A percentile compares a stretch with the other conserved stretches of the same genome.
These are phyloP conservation scores for Sebastes vulpes DNA, from an alignment of 2,797 vertebrate species.

Conservation along the genomic window DNA sequence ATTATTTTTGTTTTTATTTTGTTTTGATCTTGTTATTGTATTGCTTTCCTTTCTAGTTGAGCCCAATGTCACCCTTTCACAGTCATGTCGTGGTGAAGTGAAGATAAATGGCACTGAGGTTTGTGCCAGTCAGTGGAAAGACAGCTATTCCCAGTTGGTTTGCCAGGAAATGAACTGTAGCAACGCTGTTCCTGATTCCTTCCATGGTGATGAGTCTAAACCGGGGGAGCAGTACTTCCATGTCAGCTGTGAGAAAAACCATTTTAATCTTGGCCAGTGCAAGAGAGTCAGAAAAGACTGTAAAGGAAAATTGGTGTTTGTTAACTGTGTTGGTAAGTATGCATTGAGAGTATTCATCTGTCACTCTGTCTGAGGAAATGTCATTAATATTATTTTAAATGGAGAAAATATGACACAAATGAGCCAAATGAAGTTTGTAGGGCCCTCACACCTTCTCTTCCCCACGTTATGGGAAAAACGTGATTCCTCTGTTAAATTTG, in stretches of 20 bases:
- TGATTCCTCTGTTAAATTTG: neutral
- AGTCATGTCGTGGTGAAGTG: constrained; percentile 12
- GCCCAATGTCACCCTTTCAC: rapidly evolving
- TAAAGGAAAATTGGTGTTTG: rapidly evolving
- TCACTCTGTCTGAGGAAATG: neutral
- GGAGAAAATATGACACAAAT: neutral
- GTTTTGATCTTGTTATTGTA: neutral
- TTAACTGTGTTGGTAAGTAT: constrained; percentile 72
- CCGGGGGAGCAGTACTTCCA: rapidly evolving
- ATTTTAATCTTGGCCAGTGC: constrained; percentile 68
- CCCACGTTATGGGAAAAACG: neutral
- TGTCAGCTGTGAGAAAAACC: constrained; percentile 43
- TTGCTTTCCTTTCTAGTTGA: constrained; percentile 33
- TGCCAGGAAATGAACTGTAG: constrained; percentile 46
- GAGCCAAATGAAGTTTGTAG: neutral
- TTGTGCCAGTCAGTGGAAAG: neutral
- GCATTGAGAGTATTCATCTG: neutral
- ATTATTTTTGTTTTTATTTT: neutral
- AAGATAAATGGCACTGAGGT: neutral
- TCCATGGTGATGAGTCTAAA: rapidly evolving
- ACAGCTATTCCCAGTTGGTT: rapidly evolving
- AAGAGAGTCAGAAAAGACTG: neutral
- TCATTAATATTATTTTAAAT: neutral
- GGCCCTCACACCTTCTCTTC: neutral
- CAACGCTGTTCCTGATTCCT: neutral